These are phyloP conservation scores for Uria aalge DNA, from an alignment of 2,113 vertebrate genomes.

Conservation along the genomic window DNA sequence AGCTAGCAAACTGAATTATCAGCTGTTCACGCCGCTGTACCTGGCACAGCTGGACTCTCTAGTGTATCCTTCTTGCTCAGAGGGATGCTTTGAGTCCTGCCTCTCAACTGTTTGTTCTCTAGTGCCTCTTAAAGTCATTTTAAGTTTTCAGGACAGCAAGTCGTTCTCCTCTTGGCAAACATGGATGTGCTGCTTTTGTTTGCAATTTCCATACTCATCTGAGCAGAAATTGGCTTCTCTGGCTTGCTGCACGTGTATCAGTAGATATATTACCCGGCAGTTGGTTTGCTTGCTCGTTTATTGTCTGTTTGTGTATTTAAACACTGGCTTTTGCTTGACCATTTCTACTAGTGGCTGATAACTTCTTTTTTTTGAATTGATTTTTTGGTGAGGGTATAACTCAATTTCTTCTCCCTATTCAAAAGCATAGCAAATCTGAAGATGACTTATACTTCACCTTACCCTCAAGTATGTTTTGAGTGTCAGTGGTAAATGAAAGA, in stretches of 20 bases:
- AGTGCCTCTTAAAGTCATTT: not conserved
- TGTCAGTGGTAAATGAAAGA: not conserved
- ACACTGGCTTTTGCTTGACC: not conserved
- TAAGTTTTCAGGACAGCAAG: not conserved
- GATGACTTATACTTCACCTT: not conserved
- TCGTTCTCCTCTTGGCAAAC: not conserved
- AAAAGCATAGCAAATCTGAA: not conserved
- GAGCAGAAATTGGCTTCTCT: conserved; percentile 2
- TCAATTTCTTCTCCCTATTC: not conserved
- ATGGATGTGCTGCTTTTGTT: not conserved
- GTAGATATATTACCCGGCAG: not conserved
- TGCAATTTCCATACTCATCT: not conserved
- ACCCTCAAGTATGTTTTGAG: not conserved
- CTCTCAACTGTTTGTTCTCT: not conserved
- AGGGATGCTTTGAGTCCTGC: not conserved
- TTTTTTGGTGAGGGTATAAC: not conserved
- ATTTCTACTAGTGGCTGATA: not conserved
- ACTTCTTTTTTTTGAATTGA: not conserved
- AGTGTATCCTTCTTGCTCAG: not conserved
- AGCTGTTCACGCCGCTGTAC: not conserved
- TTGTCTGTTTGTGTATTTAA: not conserved
- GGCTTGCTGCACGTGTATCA: not conserved
- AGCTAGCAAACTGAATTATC: not conserved
- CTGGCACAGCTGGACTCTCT: conserved; percentile 9
- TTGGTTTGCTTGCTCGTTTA: not conserved